Conservation (phyloP, 2,888 invertebrate species). For the Dicycla oo region DNA sequence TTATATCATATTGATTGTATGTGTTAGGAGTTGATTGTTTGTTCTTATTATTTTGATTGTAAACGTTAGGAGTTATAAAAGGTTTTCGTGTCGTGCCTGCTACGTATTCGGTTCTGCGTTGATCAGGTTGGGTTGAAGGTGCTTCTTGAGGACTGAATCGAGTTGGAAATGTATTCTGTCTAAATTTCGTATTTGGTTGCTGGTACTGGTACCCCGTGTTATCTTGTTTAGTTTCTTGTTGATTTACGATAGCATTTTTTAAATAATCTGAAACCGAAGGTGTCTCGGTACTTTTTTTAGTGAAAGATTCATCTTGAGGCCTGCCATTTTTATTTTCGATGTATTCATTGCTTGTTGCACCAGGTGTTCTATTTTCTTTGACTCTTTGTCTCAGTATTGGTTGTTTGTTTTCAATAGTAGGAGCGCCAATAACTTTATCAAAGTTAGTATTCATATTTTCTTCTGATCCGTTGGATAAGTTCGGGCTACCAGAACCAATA, state of each 20-base stretch:
- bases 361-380: slow-evolving; percentile 1
- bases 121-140: slow-evolving; percentile 17
- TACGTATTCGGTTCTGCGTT: slow-evolving; percentile 7
- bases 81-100: slow-evolving; percentile 46
- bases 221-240: slow-evolving; percentile 15
- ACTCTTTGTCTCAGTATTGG: background rate
- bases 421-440: slow-evolving; percentile 1
- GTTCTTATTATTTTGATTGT: slow-evolving; percentile 23
- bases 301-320: background rate
- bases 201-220: slow-evolving; percentile 51
- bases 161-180: slow-evolving; percentile 44
- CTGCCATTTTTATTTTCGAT: slow-evolving; percentile 2
- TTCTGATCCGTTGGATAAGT: background rate
- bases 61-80: slow-evolving; percentile 54
- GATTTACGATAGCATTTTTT: slow-evolving; percentile 6
- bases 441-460: background rate
- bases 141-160: slow-evolving; percentile 43
- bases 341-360: background rate
- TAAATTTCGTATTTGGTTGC: slow-evolving; percentile 39
- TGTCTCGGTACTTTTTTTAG: slow-evolving; percentile 2
- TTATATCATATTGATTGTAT: slow-evolving; percentile 22
- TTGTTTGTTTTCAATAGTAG: slow-evolving; percentile 5
- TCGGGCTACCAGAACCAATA: background rate
- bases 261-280: slow-evolving; percentile 13
- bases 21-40: slow-evolving; percentile 26